Evolutionary conservation across 2,888 invertebrate genomes (phyloP).

Genomic region (Euclidia mi): DNA sequence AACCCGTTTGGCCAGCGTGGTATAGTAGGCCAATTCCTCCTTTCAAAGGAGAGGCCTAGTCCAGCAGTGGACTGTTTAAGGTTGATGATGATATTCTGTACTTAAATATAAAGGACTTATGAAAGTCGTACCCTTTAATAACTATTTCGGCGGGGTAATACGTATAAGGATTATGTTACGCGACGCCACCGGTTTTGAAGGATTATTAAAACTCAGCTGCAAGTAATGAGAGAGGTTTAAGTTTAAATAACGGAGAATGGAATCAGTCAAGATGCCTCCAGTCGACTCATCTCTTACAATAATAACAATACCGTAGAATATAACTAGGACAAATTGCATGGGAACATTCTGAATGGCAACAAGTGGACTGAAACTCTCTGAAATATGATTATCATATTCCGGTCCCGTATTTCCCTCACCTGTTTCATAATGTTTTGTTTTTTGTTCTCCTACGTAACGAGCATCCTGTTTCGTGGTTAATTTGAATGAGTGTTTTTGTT

Average conservation of each 20-base stretch:
- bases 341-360: constrained; percentile 65
- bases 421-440: constrained; percentile 75
- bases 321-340: constrained; percentile 57
- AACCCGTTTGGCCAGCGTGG: too few relatives aligned
- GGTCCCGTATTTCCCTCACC: constrained; percentile 71
- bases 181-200: constrained; percentile 26
- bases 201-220: constrained; percentile 30
- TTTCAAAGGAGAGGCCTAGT: too few relatives aligned
- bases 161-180: too few relatives aligned
- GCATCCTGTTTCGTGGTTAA: constrained; percentile 84
- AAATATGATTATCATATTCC: constrained; percentile 79
- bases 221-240: constrained; percentile 38
- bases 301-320: constrained; percentile 48
- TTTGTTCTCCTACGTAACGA: constrained; percentile 78
- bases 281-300: constrained; percentile 37
- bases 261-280: constrained; percentile 39
- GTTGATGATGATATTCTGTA: too few relatives aligned
- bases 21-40: too few relatives aligned
- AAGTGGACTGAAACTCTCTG: constrained; percentile 70
- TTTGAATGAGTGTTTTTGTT: constrained; percentile 84
- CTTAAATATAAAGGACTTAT: neutral
- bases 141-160: too few relatives aligned
- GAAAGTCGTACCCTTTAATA: neutral
- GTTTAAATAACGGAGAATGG: constrained; percentile 42
- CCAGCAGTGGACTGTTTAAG: too few relatives aligned